These are phyloP conservation scores for Temnopleurus reevesii DNA, from an alignment of 53 echinoderm and acorn worm species.

Conservation along the genomic window DNA sequence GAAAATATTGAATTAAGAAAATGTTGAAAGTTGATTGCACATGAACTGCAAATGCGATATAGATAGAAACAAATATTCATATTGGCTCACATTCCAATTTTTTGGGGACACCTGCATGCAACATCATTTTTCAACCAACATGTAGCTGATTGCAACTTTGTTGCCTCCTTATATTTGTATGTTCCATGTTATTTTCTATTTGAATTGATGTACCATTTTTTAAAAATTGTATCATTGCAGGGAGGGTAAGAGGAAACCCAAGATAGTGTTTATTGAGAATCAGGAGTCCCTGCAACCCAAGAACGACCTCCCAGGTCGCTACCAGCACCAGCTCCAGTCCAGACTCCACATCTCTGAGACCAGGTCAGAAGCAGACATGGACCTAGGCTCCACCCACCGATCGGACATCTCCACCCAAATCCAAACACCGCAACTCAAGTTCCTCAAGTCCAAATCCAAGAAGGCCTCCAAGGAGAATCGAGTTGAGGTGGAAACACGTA, in stretches of 20 bases:
- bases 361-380: constrained; percentile 45
- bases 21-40: too few species aligned
- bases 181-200: too few species aligned
- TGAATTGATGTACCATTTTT: too few species aligned
- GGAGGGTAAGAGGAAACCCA: constrained; percentile 31
- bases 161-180: too few species aligned
- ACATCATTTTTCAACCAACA: too few species aligned
- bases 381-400: background rate
- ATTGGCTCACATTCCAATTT: too few species aligned
- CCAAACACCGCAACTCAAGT: constrained; percentile 38
- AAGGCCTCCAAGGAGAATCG: constrained; percentile 46
- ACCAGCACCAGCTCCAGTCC: constrained; percentile 27
- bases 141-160: too few species aligned
- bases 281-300: background rate
- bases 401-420: background rate
- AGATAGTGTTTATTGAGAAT: constrained; percentile 18
- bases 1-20: too few species aligned
- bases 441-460: constrained; percentile 39
- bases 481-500: background rate
- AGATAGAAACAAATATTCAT: too few species aligned
- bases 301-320: background rate
- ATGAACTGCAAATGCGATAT: too few species aligned
- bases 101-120: too few species aligned
- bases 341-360: constrained; percentile 40
- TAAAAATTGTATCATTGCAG: too few species aligned